A percentile compares a stretch with the other conserved stretches of the same genome.
These are phyloP conservation scores for Sterna hirundo DNA, from an alignment of 2,113 vertebrate species.

Conservation along the genomic window DNA sequence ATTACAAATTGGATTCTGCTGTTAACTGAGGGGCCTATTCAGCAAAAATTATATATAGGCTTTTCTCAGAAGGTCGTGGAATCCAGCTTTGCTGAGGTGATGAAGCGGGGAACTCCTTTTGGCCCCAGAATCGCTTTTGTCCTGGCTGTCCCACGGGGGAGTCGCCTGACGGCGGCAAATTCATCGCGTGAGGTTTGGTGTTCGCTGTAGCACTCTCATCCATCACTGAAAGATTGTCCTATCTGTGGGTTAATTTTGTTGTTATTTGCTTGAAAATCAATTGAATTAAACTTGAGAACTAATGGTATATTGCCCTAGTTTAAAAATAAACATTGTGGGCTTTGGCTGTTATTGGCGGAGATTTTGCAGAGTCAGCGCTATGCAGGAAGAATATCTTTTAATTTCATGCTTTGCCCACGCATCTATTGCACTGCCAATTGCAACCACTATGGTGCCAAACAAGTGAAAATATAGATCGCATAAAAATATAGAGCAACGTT, in stretches of 20 bases:
- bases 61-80: constrained; percentile 58
- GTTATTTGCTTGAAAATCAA: constrained; percentile 51
- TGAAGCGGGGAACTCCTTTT: constrained; percentile 35
- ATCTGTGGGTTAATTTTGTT: background rate
- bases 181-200: background rate
- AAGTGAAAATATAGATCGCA: background rate
- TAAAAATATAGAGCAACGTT: background rate
- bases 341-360: background rate
- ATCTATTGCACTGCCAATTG: constrained; percentile 43
- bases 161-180: background rate
- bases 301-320: constrained; percentile 35
- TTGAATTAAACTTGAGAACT: constrained; percentile 45
- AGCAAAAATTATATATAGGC: constrained; percentile 63
- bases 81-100: constrained; percentile 1
- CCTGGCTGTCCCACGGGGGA: background rate
- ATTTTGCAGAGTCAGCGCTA: background rate
- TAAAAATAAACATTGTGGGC: constrained; percentile 38
- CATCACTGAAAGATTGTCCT: background rate
- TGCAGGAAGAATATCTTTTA: constrained; percentile 21
- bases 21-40: constrained; percentile 65
- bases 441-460: constrained; percentile 28
- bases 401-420: constrained; percentile 48
- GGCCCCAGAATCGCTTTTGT: background rate
- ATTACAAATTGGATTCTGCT: constrained; percentile 77
- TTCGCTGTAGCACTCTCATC: background rate